Conservation (phyloP, 2,797 vertebrate genomes). For the Tamandua tetradactyla region DNA sequence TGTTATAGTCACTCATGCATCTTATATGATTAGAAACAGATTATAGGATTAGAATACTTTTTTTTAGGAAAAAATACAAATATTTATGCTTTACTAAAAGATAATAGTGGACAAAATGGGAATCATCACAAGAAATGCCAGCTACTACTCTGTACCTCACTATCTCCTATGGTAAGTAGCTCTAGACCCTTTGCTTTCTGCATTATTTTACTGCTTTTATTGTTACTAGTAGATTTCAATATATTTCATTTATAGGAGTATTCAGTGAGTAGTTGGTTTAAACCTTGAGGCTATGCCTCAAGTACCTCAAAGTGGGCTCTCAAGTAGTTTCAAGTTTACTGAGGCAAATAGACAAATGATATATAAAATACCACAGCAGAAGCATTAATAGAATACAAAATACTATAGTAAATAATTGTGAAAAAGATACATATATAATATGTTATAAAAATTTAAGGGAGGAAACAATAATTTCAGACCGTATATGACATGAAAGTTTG, state of each 20-base stretch:
- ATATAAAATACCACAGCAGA: slow-evolving; percentile 6
- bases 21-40: background rate
- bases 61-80: background rate
- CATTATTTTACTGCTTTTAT: background rate
- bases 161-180: background rate
- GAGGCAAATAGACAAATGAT: background rate
- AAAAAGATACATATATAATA: background rate
- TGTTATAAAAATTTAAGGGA: slow-evolving; percentile 4
- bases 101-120: background rate
- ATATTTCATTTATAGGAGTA: slow-evolving; percentile 32
- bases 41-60: background rate
- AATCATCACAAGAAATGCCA: background rate
- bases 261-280: background rate
- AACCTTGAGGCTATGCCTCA: background rate
- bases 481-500: slow-evolving; percentile 1
- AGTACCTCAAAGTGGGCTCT: background rate
- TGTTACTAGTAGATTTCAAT: background rate
- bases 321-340: background rate
- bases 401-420: background rate
- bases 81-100: slow-evolving; percentile 4
- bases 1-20: background rate
- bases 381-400: slow-evolving; percentile 9
- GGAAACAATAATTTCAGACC: slow-evolving; percentile 34
- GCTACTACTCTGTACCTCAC: background rate
- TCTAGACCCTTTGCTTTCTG: background rate